phyloP scores from a whole-genome alignment of 2,113 vertebrate species.

The Callorhinus ursinus region DNA sequence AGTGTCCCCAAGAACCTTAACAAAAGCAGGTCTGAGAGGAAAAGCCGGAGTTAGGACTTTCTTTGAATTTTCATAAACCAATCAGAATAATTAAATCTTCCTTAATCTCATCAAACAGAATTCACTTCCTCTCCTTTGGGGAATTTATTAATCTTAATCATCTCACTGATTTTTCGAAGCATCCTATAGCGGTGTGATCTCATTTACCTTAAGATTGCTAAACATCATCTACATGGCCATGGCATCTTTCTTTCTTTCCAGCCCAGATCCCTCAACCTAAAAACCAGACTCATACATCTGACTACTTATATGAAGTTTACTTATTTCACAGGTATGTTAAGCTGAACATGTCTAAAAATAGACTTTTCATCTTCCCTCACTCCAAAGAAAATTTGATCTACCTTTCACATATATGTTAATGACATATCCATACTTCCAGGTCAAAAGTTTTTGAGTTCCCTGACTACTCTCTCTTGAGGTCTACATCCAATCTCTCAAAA shows the following conservation, averaged over 20 bases:
- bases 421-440: background rate
- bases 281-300: background rate
- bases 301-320: background rate
- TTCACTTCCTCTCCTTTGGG: background rate
- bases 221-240: background rate
- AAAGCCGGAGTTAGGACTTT: background rate
- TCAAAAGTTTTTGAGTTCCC: background rate
- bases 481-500: background rate
- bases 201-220: background rate
- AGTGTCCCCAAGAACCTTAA: background rate
- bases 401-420: background rate
- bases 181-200: background rate
- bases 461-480: background rate
- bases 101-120: background rate
- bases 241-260: background rate
- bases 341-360: background rate
- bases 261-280: background rate
- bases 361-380: background rate
- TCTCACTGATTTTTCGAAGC: background rate
- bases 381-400: background rate
- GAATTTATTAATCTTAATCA: background rate
- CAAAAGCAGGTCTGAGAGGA: background rate
- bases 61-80: background rate
- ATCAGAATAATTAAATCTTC: background rate
- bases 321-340: background rate